Base-by-base conservation (phyloP, 2,113 vertebrate genomes). In the Trachemys scripta region DNA sequence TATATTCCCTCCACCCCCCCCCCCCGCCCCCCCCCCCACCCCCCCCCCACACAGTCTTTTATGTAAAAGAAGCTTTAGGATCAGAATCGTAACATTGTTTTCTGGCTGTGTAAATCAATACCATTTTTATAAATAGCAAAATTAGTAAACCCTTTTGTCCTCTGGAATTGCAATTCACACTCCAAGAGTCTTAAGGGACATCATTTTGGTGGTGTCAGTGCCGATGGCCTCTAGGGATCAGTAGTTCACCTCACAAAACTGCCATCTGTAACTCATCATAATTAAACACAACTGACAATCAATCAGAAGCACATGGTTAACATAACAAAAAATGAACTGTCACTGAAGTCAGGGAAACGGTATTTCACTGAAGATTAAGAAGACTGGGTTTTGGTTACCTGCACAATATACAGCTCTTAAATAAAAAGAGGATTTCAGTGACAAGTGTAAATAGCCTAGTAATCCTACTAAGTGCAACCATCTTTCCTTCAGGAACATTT, bases 321-420 rank as follows among this genome's bases (percentile, higher is more conserved):
- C 96, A 97, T 96, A 97, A 97, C 94, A 97, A 90, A 97, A 97
- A 97, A 95, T 97, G 96, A 93, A 97, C 96, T 96, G 94, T 94
- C 20, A 95, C 96, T 97, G 96, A 96, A 97, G 96, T 97, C 95
- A 97, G 96, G 94, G 81, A 96, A 97, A 97, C 93, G 79, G 90
- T 96, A 91, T 95, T 95, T 97, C 91, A 59, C 75, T 85, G 94
- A 96, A 94, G 96, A 93, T 96, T 96, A 97, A 89, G 83, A 93
- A 94, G 93, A 97, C 95, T 97, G 90, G 90, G 96, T 97, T 97
- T 97, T 96, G 50, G 96, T 95, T 96, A 97, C 96, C 96, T 96
- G 94, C 81, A 89, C 84, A 92, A n/a, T 92, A 80, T 92, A 93
- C 82, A 88, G 89, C 94, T 93, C 94, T 84, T 93, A 93, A 97